Conservation (phyloP, 2,888 invertebrate species). For the Leuctra nigra region DNA sequence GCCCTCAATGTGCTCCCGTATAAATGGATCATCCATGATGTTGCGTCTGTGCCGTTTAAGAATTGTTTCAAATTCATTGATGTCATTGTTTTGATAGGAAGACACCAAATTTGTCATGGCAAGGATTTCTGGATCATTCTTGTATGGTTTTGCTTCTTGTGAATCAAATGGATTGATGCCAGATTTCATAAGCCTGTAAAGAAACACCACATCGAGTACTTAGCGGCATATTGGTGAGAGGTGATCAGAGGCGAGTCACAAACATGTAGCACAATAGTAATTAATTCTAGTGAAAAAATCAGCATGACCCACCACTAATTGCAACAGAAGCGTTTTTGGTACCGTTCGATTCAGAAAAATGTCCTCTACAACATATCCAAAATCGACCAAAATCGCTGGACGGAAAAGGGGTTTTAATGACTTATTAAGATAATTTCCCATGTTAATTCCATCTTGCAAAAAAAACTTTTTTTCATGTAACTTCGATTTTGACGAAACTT, state of each 20-base stretch:
- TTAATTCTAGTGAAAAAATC: conserved; percentile 14
- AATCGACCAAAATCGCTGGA: too few species aligned
- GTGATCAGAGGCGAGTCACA: conserved; percentile 3
- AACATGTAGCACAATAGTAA: not conserved
- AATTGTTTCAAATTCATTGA: conserved; percentile 95
- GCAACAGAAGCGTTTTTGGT: too few species aligned
- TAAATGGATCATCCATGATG: conserved; percentile 99
- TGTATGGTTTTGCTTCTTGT: conserved; percentile 99
- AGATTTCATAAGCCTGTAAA: conserved; percentile 91
- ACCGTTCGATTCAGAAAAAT: too few species aligned
- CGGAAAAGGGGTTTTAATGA: too few species aligned
- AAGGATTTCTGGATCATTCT: conserved; percentile 97
- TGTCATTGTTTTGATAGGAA: conserved; percentile 97
- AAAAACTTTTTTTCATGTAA: too few species aligned
- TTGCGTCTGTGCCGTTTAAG: conserved; percentile 88
- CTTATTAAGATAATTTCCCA: too few species aligned
- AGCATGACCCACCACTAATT: too few species aligned
- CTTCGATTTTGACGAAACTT: too few species aligned
- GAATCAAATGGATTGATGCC: conserved; percentile 99
- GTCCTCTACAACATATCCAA: too few species aligned
- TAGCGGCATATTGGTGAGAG: not conserved
- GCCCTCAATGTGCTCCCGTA: conserved; percentile 96
- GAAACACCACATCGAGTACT: not conserved
- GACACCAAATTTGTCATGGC: conserved; percentile 98
- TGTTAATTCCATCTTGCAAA: too few species aligned